Percentiles rank a stretch among this genome's conserved stretches.
These are phyloP conservation scores for Pygocentrus nattereri DNA, from an alignment of 2,797 vertebrate species.

Conservation along the genomic window DNA sequence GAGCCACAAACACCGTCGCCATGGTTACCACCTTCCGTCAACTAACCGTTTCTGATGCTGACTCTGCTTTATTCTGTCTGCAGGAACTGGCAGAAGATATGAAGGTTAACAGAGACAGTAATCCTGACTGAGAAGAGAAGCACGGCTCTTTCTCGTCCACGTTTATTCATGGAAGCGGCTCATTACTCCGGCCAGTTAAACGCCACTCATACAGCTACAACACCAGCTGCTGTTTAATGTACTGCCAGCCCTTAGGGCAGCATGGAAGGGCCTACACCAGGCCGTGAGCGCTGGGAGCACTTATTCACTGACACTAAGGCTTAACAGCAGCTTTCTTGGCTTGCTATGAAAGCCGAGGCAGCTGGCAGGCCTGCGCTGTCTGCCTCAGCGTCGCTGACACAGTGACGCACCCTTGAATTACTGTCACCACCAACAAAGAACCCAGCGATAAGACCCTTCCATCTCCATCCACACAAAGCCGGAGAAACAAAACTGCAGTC, in stretches of 20 bases:
- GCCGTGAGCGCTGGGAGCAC: neutral
- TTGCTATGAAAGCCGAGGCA: neutral
- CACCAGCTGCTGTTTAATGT: conserved; percentile 16
- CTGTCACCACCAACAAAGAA: neutral
- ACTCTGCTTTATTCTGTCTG: too few species aligned
- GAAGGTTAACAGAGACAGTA: neutral
- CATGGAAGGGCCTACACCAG: neutral
- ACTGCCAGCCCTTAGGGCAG: neutral
- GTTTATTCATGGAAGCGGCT: neutral
- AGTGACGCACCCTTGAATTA: neutral
- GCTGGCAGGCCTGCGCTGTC: neutral
- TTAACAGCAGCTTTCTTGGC: neutral
- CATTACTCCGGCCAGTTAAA: neutral
- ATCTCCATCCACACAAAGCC: neutral
- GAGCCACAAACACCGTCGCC: neutral
- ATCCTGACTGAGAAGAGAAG: too few species aligned
- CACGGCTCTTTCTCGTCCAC: neutral
- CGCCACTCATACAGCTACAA: neutral
- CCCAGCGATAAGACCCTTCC: neutral
- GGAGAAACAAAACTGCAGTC: too few species aligned
- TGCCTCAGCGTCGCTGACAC: neutral
- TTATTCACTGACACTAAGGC: neutral
- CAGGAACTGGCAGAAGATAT: neutral
- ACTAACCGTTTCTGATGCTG: neutral
- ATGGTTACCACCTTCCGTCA: conserved; percentile 10